Evolutionary conservation across 2,888 invertebrate genomes (phyloP), one percentile per base, ranked within the genome.

Genomic region (Rhyacophila evoluta): DNA sequence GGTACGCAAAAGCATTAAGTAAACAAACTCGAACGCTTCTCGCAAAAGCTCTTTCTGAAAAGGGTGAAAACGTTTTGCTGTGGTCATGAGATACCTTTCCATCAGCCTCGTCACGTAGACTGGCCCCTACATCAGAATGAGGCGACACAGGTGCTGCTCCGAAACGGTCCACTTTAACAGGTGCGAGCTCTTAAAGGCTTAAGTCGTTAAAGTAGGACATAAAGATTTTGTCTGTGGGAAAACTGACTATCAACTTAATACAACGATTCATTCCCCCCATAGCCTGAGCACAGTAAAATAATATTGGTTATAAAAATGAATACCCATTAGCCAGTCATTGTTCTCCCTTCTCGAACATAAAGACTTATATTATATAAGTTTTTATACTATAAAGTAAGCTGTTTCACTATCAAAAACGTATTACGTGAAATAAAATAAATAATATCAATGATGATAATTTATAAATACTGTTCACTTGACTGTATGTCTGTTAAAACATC

Each of bases 111-210:
- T 72, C 72, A 72, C 72, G 72, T 72, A 72, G 36, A 36, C n/a
- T 36, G 69, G 68, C 33, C 70, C 69, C 69, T 28, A 12, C 19
- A 10, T 5, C n/a, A 33, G 67, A 74, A 33, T 72, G 77, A 80
- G 73, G 80, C 75, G 77, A 72, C 77, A 38, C 80, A 80, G 77
- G 80, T 80, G 80, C 73, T 75, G 15, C 36, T 12, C 75, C 72
- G 41, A 69, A 78, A 39, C n/a, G 69, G 55, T 37, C 38, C 70
- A 33, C 67, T 74, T 74, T 68, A 75, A 75, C 71, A 72, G 68
- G 75, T 71, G 75, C 75, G 68, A 69, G 72, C 79, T 28, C 72
- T 75, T 41, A 70, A 25, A 69, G 72, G 27, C 36, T 27, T 38
- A 15, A 75, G 55, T 19, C 67, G 37, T 71, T 75, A 71, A 70